Base-by-base conservation (phyloP, 2,113 vertebrate genomes). In the Madoqua kirkii region DNA sequence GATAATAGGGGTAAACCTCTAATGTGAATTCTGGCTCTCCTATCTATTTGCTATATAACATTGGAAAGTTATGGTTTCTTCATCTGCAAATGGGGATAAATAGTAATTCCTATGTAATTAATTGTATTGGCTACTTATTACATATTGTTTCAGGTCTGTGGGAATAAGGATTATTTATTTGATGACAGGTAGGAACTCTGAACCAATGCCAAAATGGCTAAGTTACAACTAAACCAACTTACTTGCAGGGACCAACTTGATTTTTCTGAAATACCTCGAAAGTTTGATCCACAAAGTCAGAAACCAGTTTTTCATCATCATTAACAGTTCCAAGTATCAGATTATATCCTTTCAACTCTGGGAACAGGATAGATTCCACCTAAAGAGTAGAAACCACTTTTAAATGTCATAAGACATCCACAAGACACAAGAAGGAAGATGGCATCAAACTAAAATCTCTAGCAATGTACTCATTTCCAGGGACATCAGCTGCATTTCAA, bases 321-420 rank as follows among this genome's bases (percentile, higher is more conserved):
- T 96, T 95, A 84, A 99, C 98, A 0, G 99, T 99, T 27, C 94
- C 93, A 16, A 99, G 99, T 82, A 93, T 98, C 55, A 99, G 97
- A 83, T 98, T 98, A 12, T 93, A 82, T 57, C 98, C 98, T 97
- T 97, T 96, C 92, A 99, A 95, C 74, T 99, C 98, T 0, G 99
- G 99, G 97, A 99, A 99, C 0, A 99, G 98, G 79, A 98, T 7
- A 96, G 98, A 99, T 98, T 99, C 99, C 91, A 99, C 99, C 99
- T 99, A 97, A 97, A 98, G 76, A 10, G 14, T 2, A 98, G 79
- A 96, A 67, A 59, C 50, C 5, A 48, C 27, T 60, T 92, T 93
- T 31, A 29, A 23, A 60, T 25, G 29, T 89, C 31, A 1, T 13
- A 54, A 59, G n/a, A 59, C 27, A 33, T 43, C 21, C 64, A 54